Evolutionary conservation across 2,113 vertebrate genomes (phyloP), one percentile per base, ranked within the genome.

Genomic region (Pica pica): DNA sequence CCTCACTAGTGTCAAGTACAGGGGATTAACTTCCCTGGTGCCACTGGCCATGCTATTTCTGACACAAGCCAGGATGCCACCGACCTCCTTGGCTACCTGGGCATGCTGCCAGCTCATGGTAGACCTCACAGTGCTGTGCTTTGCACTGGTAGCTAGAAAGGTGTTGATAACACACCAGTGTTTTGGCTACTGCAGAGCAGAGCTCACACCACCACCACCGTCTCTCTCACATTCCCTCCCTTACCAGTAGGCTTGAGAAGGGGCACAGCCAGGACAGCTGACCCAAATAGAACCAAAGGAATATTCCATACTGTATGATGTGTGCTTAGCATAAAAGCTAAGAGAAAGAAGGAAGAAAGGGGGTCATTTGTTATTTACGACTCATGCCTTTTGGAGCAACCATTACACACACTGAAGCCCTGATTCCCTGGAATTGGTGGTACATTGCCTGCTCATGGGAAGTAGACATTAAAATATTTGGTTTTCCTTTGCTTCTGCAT

Each of bases 401-500:
- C 7, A 16, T 16, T 49, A 19, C 5, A 7, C 26, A 22, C 0
- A 3, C 67, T 20, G 35, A 57, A 73, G 76, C 50, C 35, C 35
- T 65, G 26, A 4, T 33, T 57, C 59, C 18, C 1, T 0, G 20
- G 35, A 80, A 57, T 4, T 49, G 17, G 35, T 6, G 18, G 14
- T 30, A 56, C 5, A 1, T 13, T 42, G 22, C 31, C 59, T 57
- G 42, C 10, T 50, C 5, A 44, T 19, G 27, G 30, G 30, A 73
- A 57, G 21, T 13, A 37, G 31, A 33, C 37, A 37, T 63, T 33
- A 73, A 73, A 81, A 57, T 18, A 73, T 37, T 82, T 59, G 10
- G 22, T 50, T 57, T 73, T 46, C 37, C 52, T 67, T 52, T 52
- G 27, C 13, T 74, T 81, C 37, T 0, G 0, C 1, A 0, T 23